A percentile compares a stretch with the other conserved stretches of the same genome.
These are phyloP conservation scores for Pachyrhynchus sulphureomaculatus DNA, from an alignment of 1,140 invertebrate genomes.

Conservation along the genomic window DNA sequence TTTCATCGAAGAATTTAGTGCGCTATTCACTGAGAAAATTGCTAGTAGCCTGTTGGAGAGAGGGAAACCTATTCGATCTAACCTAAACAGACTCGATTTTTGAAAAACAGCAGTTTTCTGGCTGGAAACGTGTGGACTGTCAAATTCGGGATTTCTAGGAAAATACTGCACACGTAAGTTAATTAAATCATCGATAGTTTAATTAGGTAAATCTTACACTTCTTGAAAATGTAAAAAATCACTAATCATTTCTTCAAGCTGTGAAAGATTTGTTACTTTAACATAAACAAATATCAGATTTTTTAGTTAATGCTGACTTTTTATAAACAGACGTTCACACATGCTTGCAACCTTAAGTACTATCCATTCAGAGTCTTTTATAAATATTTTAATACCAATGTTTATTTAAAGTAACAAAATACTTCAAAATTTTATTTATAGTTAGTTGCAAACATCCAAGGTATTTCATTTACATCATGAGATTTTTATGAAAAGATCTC, in stretches of 20 bases:
- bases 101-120: conserved; percentile 5
- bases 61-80: conserved; percentile 13
- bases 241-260: neutral
- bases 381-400: conserved; percentile 9
- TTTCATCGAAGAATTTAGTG: conserved; percentile 18
- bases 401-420: conserved; percentile 1
- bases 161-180: conserved; percentile 17
- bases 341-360: conserved; percentile 6
- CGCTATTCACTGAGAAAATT: conserved; percentile 20
- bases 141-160: conserved; percentile 4
- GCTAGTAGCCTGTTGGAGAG: conserved; percentile 9
- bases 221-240: neutral
- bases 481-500: no score
- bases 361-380: neutral
- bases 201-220: neutral
- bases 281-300: conserved; percentile 5
- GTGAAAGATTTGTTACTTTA: neutral
- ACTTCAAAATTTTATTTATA: no score
- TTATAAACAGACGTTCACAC: conserved; percentile 14
- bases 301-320: neutral
- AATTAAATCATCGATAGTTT: conserved; percentile 11
- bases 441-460: no score
- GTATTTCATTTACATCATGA: no score
- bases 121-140: neutral
- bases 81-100: conserved; percentile 1